Evolutionary conservation across 92 coral and sea anemone genomes (phyloP).

Genomic region (Paramuricea clavata): DNA sequence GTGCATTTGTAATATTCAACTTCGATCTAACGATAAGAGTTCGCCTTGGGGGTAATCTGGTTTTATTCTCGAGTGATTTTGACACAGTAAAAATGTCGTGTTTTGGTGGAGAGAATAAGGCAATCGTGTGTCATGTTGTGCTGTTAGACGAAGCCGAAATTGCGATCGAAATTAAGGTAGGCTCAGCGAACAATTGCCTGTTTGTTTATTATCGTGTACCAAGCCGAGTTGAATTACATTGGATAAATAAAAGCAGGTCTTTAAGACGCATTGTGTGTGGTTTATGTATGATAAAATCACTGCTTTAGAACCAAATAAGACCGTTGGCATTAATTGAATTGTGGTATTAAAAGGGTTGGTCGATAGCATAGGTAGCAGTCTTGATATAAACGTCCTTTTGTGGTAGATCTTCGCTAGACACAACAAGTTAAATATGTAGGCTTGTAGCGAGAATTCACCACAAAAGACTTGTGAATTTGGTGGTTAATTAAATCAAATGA

Average conservation of each 20-base stretch:
- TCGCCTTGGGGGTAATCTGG: not conserved
- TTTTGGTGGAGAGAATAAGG: slow-evolving; percentile 75
- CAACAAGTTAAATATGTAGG: not conserved
- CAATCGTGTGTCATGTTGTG: slow-evolving; percentile 79
- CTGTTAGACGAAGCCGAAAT: slow-evolving; percentile 86
- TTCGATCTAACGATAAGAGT: not conserved
- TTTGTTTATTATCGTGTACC: not conserved
- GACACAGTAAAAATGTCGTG: slow-evolving; percentile 73
- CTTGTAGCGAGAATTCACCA: not conserved
- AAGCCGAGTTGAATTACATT: not conserved
- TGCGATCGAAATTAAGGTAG: slow-evolving; percentile 81
- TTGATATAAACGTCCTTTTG: not conserved
- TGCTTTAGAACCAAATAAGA: not conserved
- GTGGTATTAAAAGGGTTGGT: no score
- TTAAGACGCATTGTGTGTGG: not conserved
- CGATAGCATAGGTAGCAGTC: no score
- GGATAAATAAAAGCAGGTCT: not conserved
- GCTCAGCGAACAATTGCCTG: slow-evolving; percentile 7
- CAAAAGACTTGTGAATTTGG: not conserved
- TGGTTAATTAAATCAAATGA: not conserved
- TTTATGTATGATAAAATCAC: not conserved
- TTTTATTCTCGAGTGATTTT: not conserved
- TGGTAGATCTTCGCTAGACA: not conserved
- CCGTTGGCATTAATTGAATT: not conserved
- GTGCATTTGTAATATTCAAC: not conserved